Percentiles rank a stretch among this genome's conserved stretches.
Conservation (phyloP, 2,113 vertebrate species). For the Gadus macrocephalus region DNA sequence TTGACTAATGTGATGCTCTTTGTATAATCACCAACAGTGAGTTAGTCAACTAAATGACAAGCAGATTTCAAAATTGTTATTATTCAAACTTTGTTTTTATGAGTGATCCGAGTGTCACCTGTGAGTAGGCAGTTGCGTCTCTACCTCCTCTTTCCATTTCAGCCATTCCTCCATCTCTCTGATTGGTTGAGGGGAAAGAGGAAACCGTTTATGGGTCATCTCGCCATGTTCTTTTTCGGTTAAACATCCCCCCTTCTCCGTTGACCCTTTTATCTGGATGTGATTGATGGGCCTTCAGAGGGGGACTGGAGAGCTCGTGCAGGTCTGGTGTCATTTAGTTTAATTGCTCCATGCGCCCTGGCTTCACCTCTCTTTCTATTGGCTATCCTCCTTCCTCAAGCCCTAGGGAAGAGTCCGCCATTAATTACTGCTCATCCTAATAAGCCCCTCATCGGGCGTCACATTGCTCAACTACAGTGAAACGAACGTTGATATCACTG, state of each 20-base stretch:
- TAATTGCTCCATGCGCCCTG: constrained; percentile 48
- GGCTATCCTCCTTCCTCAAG: constrained; percentile 17
- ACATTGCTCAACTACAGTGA: no score
- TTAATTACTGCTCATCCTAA: constrained; percentile 65
- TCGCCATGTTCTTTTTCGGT: constrained; percentile 52
- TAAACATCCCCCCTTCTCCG: constrained; percentile 45
- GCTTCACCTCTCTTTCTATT: constrained; percentile 33
- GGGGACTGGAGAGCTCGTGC: constrained; percentile 45
- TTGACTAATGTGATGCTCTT: no score
- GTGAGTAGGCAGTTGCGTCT: no score
- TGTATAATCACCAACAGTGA: no score
- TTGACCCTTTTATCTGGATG: constrained; percentile 63
- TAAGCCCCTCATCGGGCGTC: constrained; percentile 20
- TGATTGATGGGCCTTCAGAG: constrained; percentile 63
- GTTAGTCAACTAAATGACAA: no score
- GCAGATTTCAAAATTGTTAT: no score
- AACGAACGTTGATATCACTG: no score
- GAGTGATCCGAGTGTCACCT: no score
- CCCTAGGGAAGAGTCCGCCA: constrained; percentile 40
- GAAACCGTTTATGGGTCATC: constrained; percentile 56
- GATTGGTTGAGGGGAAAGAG: constrained; percentile 40
- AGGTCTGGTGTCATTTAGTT: constrained; percentile 45
- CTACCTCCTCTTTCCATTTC: background rate
- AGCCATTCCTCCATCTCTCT: constrained; percentile 23
- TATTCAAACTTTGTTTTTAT: no score